Base-by-base conservation (phyloP, 2,113 vertebrate genomes). In the Ophthalmolycus amberensis region DNA sequence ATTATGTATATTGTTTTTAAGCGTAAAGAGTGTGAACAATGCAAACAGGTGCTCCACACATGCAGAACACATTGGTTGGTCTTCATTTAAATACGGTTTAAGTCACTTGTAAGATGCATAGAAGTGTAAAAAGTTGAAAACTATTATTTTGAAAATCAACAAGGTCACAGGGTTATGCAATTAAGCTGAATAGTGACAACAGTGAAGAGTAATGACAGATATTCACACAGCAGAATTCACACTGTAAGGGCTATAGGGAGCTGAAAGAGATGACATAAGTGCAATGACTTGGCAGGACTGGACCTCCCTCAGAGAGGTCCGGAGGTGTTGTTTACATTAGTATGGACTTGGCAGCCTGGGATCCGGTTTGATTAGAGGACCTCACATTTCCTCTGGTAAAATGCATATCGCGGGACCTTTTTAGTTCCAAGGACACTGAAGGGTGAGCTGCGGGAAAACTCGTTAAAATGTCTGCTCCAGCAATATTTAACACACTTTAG, bases 311-410 rank as follows among this genome's bases (percentile, higher is more conserved):
- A 12, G 56, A 87, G 54, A 68, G 85, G 50, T 85, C 75, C 46
- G 76, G 86, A 92, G 91, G 88, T 94, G 91, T 93, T 94, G 90
- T 93, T 94, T 92, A 93, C 87, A 88, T 90, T 88, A 73, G 76
- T 67, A 78, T 90, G 82, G 76, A 79, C 77, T 87, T 89, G 80
- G 82, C 87, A 89, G 84, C 71, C 68, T 34, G 6, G 52, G 68
- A 80, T 85, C 84, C 59, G 73, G 83, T 83, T 79, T 84, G 75
- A 84, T 89, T 64, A 34, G 38, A 75, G 79, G 76, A 83, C 75
- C 66, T 86, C 63, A 62, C 81, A 82, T 84, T 85, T 82, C 77
- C 71, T 71, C 58, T 76, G 74, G 29, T 85, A 83, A 88, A 90
- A 85, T 69, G 82, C 86, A 89, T 65, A 83, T 60, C 77, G 44